Conservation (phyloP, 2,888 invertebrate species). For the Branchipolynoe longqiensis region DNA sequence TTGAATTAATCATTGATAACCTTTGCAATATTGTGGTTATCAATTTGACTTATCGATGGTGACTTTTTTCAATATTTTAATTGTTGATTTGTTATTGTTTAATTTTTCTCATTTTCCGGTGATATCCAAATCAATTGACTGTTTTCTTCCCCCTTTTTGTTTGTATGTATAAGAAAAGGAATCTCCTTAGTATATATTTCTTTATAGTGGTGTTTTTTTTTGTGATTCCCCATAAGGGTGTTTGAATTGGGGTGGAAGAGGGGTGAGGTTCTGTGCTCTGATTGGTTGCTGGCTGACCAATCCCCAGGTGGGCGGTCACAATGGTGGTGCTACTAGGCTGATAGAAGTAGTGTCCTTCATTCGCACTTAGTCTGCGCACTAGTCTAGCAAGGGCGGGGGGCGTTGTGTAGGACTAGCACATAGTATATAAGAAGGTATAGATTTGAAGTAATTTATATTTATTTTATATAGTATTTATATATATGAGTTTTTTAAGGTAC, state of each 20-base stretch:
- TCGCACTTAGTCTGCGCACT: constrained; percentile 19
- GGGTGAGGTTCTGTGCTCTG: constrained; percentile 30
- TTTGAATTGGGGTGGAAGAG: neutral
- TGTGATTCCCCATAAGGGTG: neutral
- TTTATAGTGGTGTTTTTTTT: neutral
- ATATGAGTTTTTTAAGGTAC: constrained; percentile 43
- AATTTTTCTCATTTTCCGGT: too few species aligned
- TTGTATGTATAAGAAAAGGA: too few species aligned
- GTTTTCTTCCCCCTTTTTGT: too few species aligned
- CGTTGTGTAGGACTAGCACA: constrained; percentile 10
- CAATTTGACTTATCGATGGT: too few species aligned
- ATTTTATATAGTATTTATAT: constrained; percentile 47
- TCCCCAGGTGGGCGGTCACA: constrained; percentile 17
- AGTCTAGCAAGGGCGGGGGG: constrained; percentile 3
- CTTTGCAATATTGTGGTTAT: too few species aligned
- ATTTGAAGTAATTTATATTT: constrained; percentile 31
- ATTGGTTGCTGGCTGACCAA: constrained; percentile 49
- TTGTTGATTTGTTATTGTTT: too few species aligned
- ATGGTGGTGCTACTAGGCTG: constrained; percentile 36
- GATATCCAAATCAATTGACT: too few species aligned
- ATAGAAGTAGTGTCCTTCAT: constrained; percentile 21
- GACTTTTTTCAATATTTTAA: too few species aligned
- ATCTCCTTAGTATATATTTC: constrained; percentile 17
- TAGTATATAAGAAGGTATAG: constrained; percentile 35
- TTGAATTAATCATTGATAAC: too few species aligned